Evolutionary conservation across 2,888 invertebrate genomes (phyloP).

Genomic region (Watsonalla cultraria): DNA sequence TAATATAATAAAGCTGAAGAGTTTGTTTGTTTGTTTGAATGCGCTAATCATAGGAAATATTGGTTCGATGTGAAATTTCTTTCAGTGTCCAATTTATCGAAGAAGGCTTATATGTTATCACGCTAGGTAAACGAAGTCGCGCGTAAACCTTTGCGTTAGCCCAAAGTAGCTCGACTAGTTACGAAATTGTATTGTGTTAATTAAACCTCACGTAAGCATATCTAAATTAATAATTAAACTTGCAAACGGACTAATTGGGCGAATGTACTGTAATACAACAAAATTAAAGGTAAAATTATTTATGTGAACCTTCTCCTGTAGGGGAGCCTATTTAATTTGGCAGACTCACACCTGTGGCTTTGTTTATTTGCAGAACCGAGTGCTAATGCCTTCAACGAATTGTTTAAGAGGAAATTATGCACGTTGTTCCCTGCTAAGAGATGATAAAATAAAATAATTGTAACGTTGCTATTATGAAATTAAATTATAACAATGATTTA

Average conservation of each 20-base stretch:
- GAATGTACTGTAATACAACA: slow-evolving; percentile 19
- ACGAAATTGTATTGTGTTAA: too few relatives aligned
- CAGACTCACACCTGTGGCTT: slow-evolving; percentile 59
- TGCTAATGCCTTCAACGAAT: slow-evolving; percentile 38
- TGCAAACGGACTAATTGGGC: slow-evolving; percentile 5
- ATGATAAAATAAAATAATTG: neutral
- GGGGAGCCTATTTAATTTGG: slow-evolving; percentile 49
- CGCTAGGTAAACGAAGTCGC: too few relatives aligned
- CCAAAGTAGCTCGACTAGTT: too few relatives aligned
- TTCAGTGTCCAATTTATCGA: too few relatives aligned
- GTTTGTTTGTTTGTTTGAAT: too few relatives aligned
- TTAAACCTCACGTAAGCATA: neutral
- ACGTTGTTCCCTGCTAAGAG: slow-evolving; percentile 8
- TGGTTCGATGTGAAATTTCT: neutral
- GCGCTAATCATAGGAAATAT: neutral
- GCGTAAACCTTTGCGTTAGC: too few relatives aligned
- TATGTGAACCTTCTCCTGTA: slow-evolving; percentile 39
- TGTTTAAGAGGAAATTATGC: slow-evolving; percentile 30
- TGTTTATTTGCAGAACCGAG: slow-evolving; percentile 54
- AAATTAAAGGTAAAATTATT: slow-evolving; percentile 55
- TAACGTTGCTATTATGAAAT: too few relatives aligned
- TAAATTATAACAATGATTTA: too few relatives aligned
- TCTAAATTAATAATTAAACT: neutral
- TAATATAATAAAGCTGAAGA: too few relatives aligned
- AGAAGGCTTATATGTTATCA: too few relatives aligned